Evolutionary conservation across 1,140 invertebrate genomes (phyloP).

Genomic region (Brachionus asplanchnoidis): DNA sequence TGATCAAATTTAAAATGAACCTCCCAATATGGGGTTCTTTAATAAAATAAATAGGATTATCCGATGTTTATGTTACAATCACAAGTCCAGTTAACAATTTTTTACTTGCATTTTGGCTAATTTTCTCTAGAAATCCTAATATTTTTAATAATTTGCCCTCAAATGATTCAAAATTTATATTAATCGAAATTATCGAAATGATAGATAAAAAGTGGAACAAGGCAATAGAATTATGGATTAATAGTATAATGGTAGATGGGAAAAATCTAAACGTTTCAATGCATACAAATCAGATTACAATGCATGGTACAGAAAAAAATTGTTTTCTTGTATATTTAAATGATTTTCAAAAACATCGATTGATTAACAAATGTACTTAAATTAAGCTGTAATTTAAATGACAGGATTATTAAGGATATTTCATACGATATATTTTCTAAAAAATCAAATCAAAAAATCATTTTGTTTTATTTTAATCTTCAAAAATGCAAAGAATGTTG

Average conservation of each 20-base stretch:
- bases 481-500: background rate
- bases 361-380: background rate
- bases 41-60: background rate
- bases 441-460: background rate
- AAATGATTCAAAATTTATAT: background rate
- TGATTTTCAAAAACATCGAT: background rate
- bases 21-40: background rate
- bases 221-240: conserved; percentile 8
- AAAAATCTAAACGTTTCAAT: background rate
- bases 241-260: background rate
- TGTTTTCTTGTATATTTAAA: background rate
- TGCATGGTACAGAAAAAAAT: background rate
- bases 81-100: background rate
- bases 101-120: background rate
- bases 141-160: background rate
- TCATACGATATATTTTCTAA: background rate
- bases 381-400: background rate
- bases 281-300: background rate
- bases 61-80: background rate
- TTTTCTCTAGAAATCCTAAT: background rate
- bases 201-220: background rate
- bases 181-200: background rate
- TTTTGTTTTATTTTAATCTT: background rate
- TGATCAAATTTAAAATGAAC: background rate
- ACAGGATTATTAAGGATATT: background rate